Evolutionary conservation across 2,797 vertebrate genomes (phyloP).

Genomic region (Schizopygopsis pylzovi): DNA sequence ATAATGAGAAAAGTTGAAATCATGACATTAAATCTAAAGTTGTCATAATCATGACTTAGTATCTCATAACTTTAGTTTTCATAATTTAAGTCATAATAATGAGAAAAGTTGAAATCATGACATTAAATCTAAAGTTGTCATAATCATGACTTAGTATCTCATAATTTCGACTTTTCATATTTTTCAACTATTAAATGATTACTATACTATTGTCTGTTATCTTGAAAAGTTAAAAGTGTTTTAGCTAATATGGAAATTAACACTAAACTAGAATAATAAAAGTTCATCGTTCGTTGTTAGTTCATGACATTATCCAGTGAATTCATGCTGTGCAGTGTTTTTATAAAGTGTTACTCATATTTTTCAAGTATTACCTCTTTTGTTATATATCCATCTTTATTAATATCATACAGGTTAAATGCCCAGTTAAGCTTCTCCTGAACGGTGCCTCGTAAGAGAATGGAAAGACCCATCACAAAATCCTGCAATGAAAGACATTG

Average conservation of each 20-base stretch:
- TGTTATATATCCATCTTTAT: constrained; percentile 98
- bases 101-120: too few relatives aligned
- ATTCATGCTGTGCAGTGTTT: not conserved
- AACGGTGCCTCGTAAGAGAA: constrained; percentile 92
- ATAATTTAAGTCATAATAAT: too few relatives aligned
- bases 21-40: too few relatives aligned
- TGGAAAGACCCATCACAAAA: constrained; percentile 98
- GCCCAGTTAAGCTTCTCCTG: constrained; percentile 99
- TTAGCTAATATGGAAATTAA: not conserved
- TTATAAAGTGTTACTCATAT: not conserved
- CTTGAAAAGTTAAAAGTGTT: not conserved
- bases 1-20: not conserved
- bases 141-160: too few relatives aligned
- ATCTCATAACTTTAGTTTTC: too few relatives aligned
- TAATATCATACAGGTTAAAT: constrained; percentile 99
- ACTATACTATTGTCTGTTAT: not conserved
- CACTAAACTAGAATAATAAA: not conserved
- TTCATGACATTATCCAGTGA: not conserved
- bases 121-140: too few relatives aligned
- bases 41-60: too few relatives aligned
- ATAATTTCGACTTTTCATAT: not conserved
- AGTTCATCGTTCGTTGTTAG: not conserved
- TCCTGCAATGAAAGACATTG: constrained; percentile 78
- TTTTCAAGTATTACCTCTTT: constrained; percentile 87
- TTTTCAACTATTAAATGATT: too few relatives aligned